These are phyloP conservation scores for Hyles lineata DNA, from an alignment of 2,888 invertebrate species.

Conservation along the genomic window DNA sequence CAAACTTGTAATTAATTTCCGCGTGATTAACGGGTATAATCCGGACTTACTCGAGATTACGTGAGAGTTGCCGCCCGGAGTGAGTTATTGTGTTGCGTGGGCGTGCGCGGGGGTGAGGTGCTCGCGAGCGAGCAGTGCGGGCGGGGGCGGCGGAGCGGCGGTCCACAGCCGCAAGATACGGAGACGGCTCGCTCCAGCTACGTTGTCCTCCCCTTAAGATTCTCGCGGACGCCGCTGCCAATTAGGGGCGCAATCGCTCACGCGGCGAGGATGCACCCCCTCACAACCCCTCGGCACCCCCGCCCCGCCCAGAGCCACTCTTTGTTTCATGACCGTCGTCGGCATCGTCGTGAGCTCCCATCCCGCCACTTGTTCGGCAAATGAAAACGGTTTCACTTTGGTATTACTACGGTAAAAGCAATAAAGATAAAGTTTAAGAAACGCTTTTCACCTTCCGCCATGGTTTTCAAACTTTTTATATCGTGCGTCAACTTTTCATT, in stretches of 20 bases:
- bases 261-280: slow-evolving; percentile 69
- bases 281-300: slow-evolving; percentile 43
- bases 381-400: slow-evolving; percentile 82
- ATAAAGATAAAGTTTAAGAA: slow-evolving; percentile 51
- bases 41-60: slow-evolving; percentile 83
- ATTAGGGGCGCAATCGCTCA: slow-evolving; percentile 85
- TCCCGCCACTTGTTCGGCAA: slow-evolving; percentile 73
- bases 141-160: slow-evolving; percentile 55
- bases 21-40: slow-evolving; percentile 84
- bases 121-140: slow-evolving; percentile 63
- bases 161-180: slow-evolving; percentile 76
- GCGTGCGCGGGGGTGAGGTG: slow-evolving; percentile 49
- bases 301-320: slow-evolving; percentile 64
- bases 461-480: slow-evolving; percentile 55
- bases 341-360: slow-evolving; percentile 61
- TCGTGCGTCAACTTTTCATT: slow-evolving; percentile 15
- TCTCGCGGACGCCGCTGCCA: slow-evolving; percentile 85
- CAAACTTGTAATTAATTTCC: slow-evolving; percentile 85
- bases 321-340: slow-evolving; percentile 67
- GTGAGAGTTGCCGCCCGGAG: slow-evolving; percentile 74
- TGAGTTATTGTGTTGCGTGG: slow-evolving; percentile 79
- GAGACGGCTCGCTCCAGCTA: slow-evolving; percentile 71
- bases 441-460: slow-evolving; percentile 58
- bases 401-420: slow-evolving; percentile 67
- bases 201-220: slow-evolving; percentile 84